A percentile compares a stretch with the other conserved stretches of the same genome.
Conservation (phyloP, 2,113 vertebrate genomes). For the Cryptomyrus ogoouensis region DNA sequence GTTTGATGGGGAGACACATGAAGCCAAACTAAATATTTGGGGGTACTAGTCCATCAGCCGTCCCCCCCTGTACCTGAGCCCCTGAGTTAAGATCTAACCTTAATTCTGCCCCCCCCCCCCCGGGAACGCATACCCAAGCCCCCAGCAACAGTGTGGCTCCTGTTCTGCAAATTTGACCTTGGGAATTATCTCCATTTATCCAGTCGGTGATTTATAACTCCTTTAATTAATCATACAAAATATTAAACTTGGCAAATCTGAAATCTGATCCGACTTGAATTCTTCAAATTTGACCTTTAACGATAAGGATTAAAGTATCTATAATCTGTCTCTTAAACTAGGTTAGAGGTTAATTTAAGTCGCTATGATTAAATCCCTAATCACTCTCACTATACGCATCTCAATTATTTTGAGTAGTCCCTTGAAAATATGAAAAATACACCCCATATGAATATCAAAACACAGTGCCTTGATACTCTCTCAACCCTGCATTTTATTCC, state of each 20-base stretch:
- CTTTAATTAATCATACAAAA: not conserved
- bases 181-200: not conserved
- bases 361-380: constrained; percentile 8
- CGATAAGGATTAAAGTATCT: not conserved
- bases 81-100: too few species aligned
- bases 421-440: not conserved
- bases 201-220: not conserved
- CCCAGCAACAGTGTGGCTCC: not conserved
- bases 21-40: not conserved
- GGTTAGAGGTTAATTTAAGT: constrained; percentile 18
- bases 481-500: not conserved
- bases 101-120: too few species aligned
- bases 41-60: too few species aligned
- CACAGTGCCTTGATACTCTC: not conserved
- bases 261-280: not conserved
- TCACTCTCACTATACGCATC: not conserved
- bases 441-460: constrained; percentile 1
- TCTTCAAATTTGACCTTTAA: constrained; percentile 11
- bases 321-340: constrained; percentile 26
- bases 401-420: not conserved
- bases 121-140: not conserved
- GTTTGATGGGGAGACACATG: not conserved
- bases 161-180: not conserved
- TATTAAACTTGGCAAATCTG: not conserved
- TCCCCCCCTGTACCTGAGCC: too few species aligned